Conservation (phyloP, 2,888 invertebrate genomes). For the Drosophila niveifrons region DNA sequence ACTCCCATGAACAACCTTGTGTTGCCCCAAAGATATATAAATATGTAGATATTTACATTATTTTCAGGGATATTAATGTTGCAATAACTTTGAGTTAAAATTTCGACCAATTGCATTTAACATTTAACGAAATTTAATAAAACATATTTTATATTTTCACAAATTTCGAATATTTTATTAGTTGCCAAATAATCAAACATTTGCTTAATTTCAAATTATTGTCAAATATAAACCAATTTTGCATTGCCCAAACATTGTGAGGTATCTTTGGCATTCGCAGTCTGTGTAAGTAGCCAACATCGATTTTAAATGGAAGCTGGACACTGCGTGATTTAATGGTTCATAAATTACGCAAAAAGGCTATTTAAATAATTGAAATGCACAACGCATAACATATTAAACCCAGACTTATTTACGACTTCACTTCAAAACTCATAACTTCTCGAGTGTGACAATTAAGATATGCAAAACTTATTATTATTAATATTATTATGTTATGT, state of each 20-base stretch:
- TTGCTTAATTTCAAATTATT: too few species aligned
- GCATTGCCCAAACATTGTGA: not conserved
- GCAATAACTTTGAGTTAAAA: too few species aligned
- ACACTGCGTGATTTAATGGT: constrained; percentile 39
- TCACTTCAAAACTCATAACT: not conserved
- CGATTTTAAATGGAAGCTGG: constrained; percentile 39
- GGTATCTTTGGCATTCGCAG: not conserved
- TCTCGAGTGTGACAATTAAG: constrained; percentile 28
- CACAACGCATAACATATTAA: constrained; percentile 26
- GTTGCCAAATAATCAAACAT: too few species aligned
- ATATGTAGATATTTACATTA: too few species aligned
- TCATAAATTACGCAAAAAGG: constrained; percentile 48
- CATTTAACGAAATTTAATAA: too few species aligned
- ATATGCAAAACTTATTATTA: constrained; percentile 3
- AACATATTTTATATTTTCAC: too few species aligned
- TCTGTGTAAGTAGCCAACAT: constrained; percentile 14
- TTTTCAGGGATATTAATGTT: too few species aligned
- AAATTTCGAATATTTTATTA: too few species aligned
- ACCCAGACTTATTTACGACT: constrained; percentile 12
- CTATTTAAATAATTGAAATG: constrained; percentile 47
- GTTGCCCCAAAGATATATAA: too few species aligned
- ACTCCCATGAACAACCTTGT: too few species aligned
- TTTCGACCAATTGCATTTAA: too few species aligned
- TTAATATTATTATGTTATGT: not conserved
- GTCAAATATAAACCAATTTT: not conserved